phyloP scores from a whole-genome alignment of 2,888 invertebrate species.

The Pachydiplax longipennis region DNA sequence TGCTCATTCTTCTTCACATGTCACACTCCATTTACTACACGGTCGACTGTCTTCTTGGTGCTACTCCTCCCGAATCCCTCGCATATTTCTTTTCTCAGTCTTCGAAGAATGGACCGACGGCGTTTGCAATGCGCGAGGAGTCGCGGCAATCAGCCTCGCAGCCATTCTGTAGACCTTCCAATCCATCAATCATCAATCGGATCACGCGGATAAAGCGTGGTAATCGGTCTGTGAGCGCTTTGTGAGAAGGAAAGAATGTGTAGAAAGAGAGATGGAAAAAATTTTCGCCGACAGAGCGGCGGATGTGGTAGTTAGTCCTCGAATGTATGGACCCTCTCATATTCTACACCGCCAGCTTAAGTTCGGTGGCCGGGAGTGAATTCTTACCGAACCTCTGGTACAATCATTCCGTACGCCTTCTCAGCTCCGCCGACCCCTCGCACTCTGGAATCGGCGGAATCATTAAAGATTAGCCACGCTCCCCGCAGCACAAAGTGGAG shows the following conservation, averaged over 20 bases:
- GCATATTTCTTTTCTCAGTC: not conserved
- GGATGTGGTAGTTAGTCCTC: not conserved
- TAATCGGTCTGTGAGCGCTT: not conserved
- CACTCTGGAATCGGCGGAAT: not conserved
- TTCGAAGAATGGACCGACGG: not conserved
- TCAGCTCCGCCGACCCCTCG: not conserved
- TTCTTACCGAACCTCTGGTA: not conserved
- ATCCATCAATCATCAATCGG: slow-evolving; percentile 1
- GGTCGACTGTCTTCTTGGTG: not conserved
- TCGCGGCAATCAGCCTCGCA: not conserved
- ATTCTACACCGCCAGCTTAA: not conserved
- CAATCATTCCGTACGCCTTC: not conserved
- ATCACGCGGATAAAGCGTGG: not conserved
- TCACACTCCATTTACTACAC: not conserved
- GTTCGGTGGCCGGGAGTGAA: slow-evolving; percentile 1
- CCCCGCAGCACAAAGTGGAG: not conserved
- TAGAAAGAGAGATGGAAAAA: not conserved
- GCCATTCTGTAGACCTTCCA: not conserved
- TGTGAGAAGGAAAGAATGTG: not conserved
- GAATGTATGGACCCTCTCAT: not conserved
- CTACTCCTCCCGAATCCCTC: not conserved
- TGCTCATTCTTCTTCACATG: not conserved
- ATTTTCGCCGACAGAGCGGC: not conserved
- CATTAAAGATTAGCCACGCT: not conserved
- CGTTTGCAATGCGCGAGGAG: not conserved